Base-by-base conservation (phyloP, 2,888 invertebrate genomes). In the Leptopilina syphax region DNA sequence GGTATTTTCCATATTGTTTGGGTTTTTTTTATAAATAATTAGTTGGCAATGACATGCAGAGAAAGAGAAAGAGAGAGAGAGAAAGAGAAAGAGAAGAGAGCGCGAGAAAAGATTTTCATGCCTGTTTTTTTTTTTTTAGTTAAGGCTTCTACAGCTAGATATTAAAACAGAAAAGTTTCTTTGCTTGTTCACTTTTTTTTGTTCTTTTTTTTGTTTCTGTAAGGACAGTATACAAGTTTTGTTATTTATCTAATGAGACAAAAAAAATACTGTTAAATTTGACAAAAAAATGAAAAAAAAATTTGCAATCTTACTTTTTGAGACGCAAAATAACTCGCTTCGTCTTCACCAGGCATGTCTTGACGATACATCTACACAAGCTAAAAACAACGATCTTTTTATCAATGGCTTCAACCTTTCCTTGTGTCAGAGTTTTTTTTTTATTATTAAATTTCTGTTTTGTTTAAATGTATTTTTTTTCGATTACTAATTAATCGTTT, bases 291-390 rank as follows among this genome's bases (percentile, higher is more conserved):
- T 27, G 18, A 73, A n/a, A 34, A 73, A 73, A 73, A 57, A 73
- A 24, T 41, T 57, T 73, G 73, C 57, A 73, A 57, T n/a, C 73
- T 73, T 73, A 73, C 73, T 34, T 34, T 18, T 73, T 73, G 73
- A 34, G 54, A 57, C 73, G 73, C 73, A 27, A 73, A 73, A 70
- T 34, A 73, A 73, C 81, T 81, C 76, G 78, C 73, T 73, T 65
- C 82, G 80, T 82, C 76, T 84, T 89, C 89, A 89, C 89, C 90
- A 90, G 88, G 90, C 89, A 87, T 90, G 89, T 83, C 90, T 88
- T 85, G 89, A 88, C 86, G 89, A 89, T 79, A 90, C 88, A 84
- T 90, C 89, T 86, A 90, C 89, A 86, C 90, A 90, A 89, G 89
- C 90, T 90, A 89, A 86, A 90, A 89, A 73, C 54, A 85, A 90